Base-by-base conservation (phyloP, 2,888 invertebrate species). In the Phortica magna region DNA sequence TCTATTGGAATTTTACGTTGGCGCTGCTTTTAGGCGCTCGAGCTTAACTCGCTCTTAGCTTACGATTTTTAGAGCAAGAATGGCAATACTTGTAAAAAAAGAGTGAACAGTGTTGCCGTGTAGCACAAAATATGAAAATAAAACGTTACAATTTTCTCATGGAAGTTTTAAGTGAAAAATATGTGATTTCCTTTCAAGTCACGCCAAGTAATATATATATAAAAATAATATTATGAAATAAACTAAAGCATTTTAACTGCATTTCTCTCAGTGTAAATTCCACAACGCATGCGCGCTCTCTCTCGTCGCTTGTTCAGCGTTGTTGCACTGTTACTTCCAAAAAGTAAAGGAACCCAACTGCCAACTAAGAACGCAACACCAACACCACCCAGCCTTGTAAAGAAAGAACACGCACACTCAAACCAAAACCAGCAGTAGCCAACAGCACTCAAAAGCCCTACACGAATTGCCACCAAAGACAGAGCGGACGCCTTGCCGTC, bases 271-370 rank as follows among this genome's bases (percentile, higher is more conserved):
- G 31, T 31, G 31, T 31, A 31, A 10, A 7, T 10, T 31, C 12
- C 41, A 14, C 5, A 14, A 53, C 53, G 70, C 70, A 71, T 71
- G 70, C 70, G 55, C 70, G 70, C 55, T 71, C 70, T 68, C 19
- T 14, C 2, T 19, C 10, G 4, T 17, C 61, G 19, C 14, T 22
- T 19, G 2, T 17, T 22, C 17, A 61, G 61, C 19, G 22, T 22
- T 61, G 61, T 19, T 17, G 10, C 61, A 61, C 12, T 17, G 7
- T 10, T 19, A 22, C 22, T 22, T 12, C 61, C 61, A 61, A 61
- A 61, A 61, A 19, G 9, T 0, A 61, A 22, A 61, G 9, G 19
- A 22, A 14, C 42, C 61, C 22, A 19, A 10, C 14, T 3, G 22
- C 14, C 39, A 64, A 31, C 7, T 31, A 17, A 5, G 14, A 31